Evolutionary conservation across 2,888 invertebrate species (phyloP).

Genomic region (Nephrocerus scutellatus): DNA sequence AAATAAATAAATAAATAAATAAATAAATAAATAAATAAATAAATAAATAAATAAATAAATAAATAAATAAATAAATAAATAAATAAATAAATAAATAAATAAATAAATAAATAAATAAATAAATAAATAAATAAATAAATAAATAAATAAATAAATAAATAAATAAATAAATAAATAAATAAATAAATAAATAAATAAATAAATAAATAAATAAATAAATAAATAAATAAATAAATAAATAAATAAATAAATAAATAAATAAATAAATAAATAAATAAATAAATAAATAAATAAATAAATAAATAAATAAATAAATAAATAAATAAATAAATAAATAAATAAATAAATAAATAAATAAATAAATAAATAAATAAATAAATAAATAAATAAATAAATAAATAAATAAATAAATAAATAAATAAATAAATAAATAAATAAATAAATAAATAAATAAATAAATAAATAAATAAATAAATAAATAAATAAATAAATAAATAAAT

Average conservation of each 20-base stretch:
- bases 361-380: constrained; percentile 1
- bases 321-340: constrained; percentile 1
- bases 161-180: constrained; percentile 1
- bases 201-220: constrained; percentile 1
- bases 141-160: constrained; percentile 1
- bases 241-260: constrained; percentile 1
- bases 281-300: constrained; percentile 1
- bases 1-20: constrained; percentile 1
- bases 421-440: constrained; percentile 1
- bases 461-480: constrained; percentile 1
- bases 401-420: constrained; percentile 1
- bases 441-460: constrained; percentile 1
- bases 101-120: constrained; percentile 1
- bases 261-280: constrained; percentile 1
- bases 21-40: constrained; percentile 1
- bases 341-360: constrained; percentile 1
- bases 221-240: constrained; percentile 1
- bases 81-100: constrained; percentile 1
- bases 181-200: constrained; percentile 1
- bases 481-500: constrained; percentile 1
- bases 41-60: constrained; percentile 1
- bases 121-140: constrained; percentile 1
- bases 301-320: constrained; percentile 1
- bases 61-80: constrained; percentile 1
- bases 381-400: constrained; percentile 1